These are phyloP conservation scores for Tarsius wallacei DNA, from an alignment of 2,797 vertebrate genomes.

Conservation along the genomic window DNA sequence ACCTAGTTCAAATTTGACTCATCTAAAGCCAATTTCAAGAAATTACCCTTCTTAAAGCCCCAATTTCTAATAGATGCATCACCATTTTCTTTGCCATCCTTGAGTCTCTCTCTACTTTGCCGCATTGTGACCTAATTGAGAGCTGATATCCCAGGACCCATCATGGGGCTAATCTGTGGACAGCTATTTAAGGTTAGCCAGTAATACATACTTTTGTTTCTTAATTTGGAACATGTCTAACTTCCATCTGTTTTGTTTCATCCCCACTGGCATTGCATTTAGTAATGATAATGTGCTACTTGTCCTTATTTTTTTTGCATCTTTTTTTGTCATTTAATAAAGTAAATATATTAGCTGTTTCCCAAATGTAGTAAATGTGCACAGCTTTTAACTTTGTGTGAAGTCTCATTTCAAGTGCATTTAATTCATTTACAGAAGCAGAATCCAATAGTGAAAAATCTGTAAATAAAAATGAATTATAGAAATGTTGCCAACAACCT, in stretches of 20 bases:
- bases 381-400: not conserved
- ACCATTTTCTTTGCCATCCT: constrained; percentile 19
- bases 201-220: not conserved
- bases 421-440: constrained; percentile 11
- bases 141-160: not conserved
- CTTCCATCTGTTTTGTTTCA: not conserved
- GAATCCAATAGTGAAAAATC: constrained; percentile 31
- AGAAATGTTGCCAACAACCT: constrained; percentile 28
- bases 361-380: constrained; percentile 1
- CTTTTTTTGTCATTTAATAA: constrained; percentile 19
- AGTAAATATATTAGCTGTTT: constrained; percentile 45
- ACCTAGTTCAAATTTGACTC: constrained; percentile 27
- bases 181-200: not conserved
- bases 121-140: not conserved
- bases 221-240: constrained; percentile 5
- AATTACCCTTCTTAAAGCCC: not conserved
- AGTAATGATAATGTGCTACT: not conserved
- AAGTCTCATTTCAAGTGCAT: constrained; percentile 51
- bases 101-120: not conserved
- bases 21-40: constrained; percentile 66
- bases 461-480: constrained; percentile 58
- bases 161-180: fast-evolving
- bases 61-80: constrained; percentile 22
- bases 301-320: not conserved
- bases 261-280: not conserved